Evolutionary conservation across 2,888 invertebrate genomes (phyloP).

Genomic region (Standfussiana lucernea): DNA sequence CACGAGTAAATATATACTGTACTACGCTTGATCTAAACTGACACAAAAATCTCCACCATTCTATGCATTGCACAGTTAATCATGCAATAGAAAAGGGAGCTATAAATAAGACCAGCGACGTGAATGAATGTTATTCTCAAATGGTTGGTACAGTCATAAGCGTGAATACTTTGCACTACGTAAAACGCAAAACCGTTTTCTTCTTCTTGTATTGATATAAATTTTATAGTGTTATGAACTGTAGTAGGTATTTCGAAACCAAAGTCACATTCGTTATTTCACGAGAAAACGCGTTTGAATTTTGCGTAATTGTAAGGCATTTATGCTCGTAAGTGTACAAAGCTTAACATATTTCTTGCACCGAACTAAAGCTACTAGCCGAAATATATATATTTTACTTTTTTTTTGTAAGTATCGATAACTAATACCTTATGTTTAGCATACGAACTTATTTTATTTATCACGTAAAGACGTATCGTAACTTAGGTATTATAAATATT

Average conservation of each 20-base stretch:
- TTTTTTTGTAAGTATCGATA: slow-evolving; percentile 76
- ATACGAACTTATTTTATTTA: slow-evolving; percentile 71
- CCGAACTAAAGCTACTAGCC: slow-evolving; percentile 65
- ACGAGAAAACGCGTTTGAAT: neutral
- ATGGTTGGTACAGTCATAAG: neutral
- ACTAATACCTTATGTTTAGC: slow-evolving; percentile 69
- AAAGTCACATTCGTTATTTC: slow-evolving; percentile 3
- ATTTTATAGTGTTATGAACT: neutral
- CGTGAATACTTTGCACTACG: neutral
- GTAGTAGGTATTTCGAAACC: neutral
- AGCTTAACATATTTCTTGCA: slow-evolving; percentile 39
- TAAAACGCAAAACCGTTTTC: neutral
- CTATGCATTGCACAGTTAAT: slow-evolving; percentile 8
- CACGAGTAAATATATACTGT: neutral
- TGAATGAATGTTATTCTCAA: neutral
- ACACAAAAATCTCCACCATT: neutral
- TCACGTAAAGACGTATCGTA: slow-evolving; percentile 68
- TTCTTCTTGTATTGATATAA: neutral
- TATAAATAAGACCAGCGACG: neutral
- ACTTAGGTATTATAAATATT: slow-evolving; percentile 65
- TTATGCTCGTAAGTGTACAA: slow-evolving; percentile 23
- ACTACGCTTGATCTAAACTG: slow-evolving; percentile 5
- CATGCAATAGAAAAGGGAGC: neutral
- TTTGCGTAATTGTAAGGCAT: neutral
- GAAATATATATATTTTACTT: slow-evolving; percentile 70